phyloP scores from a whole-genome alignment of 2,888 invertebrate species.

The Falcaria lacertinaria region DNA sequence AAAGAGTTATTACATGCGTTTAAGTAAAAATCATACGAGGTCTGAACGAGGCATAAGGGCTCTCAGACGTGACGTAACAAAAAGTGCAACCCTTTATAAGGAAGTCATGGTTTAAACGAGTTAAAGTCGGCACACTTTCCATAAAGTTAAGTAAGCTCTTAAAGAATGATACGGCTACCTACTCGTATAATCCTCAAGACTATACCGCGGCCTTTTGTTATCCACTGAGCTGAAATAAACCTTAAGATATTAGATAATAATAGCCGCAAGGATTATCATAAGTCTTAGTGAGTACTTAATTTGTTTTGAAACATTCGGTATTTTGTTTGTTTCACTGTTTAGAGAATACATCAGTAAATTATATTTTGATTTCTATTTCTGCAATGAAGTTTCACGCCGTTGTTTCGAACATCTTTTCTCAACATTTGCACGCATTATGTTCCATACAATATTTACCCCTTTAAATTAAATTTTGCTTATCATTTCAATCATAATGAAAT shows the following conservation, averaged over 20 bases:
- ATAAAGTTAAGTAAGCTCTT: slow-evolving; percentile 75
- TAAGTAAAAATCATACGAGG: no score
- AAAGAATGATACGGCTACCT: slow-evolving; percentile 72
- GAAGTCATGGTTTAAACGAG: slow-evolving; percentile 70
- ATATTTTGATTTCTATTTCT: no score
- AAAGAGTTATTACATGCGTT: no score
- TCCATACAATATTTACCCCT: background rate
- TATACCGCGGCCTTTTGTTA: slow-evolving; percentile 70
- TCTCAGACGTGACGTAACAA: slow-evolving; percentile 66
- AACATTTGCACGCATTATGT: no score
- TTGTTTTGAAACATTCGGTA: slow-evolving; percentile 51
- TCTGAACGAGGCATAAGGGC: slow-evolving; percentile 24
- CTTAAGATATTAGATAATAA: slow-evolving; percentile 70
- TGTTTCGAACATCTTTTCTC: no score
- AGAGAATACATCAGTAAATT: no score
- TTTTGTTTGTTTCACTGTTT: no score
- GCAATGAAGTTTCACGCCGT: no score
- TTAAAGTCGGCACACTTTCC: slow-evolving; percentile 69
- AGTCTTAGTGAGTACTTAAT: slow-evolving; percentile 49
- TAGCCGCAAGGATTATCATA: slow-evolving; percentile 50
- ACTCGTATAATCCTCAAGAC: slow-evolving; percentile 69
- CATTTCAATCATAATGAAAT: slow-evolving; percentile 76
- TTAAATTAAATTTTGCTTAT: slow-evolving; percentile 45
- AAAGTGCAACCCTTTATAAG: slow-evolving; percentile 75
- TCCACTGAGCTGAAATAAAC: slow-evolving; percentile 62